A percentile compares a stretch with the other conserved stretches of the same genome.
Evolutionary conservation across 2,797 vertebrate species (phyloP).

Genomic region (Betta splendens): DNA sequence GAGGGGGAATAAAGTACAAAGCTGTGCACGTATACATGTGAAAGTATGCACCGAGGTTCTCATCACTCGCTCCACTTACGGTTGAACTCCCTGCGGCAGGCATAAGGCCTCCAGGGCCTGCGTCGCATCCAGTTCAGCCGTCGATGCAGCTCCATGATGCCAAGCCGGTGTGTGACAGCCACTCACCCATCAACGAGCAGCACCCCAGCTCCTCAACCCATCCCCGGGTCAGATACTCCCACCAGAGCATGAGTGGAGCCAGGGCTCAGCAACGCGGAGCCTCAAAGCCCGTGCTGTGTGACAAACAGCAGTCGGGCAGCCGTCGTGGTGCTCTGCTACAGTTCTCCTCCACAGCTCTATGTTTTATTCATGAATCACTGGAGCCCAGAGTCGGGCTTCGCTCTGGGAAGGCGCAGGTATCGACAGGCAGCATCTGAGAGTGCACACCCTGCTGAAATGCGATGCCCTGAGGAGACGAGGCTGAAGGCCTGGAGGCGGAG

Average conservation of each 20-base stretch:
- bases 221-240: conserved; percentile 41
- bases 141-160: conserved; percentile 87
- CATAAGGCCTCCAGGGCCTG: conserved; percentile 84
- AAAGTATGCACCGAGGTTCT: neutral
- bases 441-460: conserved; percentile 55
- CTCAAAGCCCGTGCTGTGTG: conserved; percentile 4
- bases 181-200: conserved; percentile 58
- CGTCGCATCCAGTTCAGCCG: conserved; percentile 88
- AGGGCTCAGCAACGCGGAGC: conserved; percentile 9
- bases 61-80: conserved; percentile 80
- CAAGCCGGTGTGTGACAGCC: conserved; percentile 33
- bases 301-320: conserved; percentile 30
- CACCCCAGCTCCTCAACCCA: conserved; percentile 35
- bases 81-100: conserved; percentile 81
- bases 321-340: conserved; percentile 52
- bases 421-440: conserved; percentile 39
- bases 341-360: conserved; percentile 63
- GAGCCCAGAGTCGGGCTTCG: conserved; percentile 68
- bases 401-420: conserved; percentile 38
- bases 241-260: conserved; percentile 33
- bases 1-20: neutral
- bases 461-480: conserved; percentile 46
- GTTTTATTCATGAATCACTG: conserved; percentile 83
- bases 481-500: conserved; percentile 31
- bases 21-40: neutral